A percentile compares a stretch with the other conserved stretches of the same genome.
phyloP scores from a whole-genome alignment of 2,888 invertebrate species.

The Fabriciana adippe region DNA sequence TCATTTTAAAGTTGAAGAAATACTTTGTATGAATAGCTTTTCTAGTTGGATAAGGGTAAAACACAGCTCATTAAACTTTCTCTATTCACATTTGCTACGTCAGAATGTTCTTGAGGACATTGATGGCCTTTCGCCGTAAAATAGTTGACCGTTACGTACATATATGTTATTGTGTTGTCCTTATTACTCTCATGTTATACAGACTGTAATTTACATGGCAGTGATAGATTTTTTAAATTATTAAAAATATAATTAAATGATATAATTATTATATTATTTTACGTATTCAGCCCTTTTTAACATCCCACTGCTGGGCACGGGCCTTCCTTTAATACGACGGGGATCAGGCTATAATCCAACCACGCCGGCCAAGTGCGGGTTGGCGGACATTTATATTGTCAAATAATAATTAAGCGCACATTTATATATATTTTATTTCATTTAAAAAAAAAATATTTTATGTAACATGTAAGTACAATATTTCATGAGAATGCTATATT shows the following conservation, averaged over 20 bases:
- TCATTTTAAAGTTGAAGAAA: slow-evolving; percentile 14
- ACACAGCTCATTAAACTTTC: slow-evolving; percentile 24
- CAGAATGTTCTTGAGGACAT: slow-evolving; percentile 13
- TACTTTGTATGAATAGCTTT: slow-evolving; percentile 5
- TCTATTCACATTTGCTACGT: slow-evolving; percentile 5
- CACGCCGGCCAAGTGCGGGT: too few relatives aligned
- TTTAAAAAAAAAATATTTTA: too few relatives aligned
- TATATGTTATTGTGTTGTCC: background rate
- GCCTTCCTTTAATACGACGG: too few relatives aligned
- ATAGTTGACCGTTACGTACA: slow-evolving; percentile 7
- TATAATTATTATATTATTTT: background rate
- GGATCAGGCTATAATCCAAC: too few relatives aligned
- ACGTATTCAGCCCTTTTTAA: too few relatives aligned
- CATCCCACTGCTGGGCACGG: too few relatives aligned
- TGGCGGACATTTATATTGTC: too few relatives aligned
- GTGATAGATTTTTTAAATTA: too few relatives aligned
- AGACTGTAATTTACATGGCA: too few relatives aligned
- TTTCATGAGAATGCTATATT: background rate
- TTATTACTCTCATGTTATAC: background rate
- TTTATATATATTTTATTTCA: too few relatives aligned
- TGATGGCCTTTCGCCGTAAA: slow-evolving; percentile 13
- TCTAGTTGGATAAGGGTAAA: slow-evolving; percentile 11
- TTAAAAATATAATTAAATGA: background rate
- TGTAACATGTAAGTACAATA: background rate
- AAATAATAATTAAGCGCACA: too few relatives aligned